Base-by-base conservation (phyloP, 1,140 invertebrate genomes). In the Ylistrum balloti region DNA sequence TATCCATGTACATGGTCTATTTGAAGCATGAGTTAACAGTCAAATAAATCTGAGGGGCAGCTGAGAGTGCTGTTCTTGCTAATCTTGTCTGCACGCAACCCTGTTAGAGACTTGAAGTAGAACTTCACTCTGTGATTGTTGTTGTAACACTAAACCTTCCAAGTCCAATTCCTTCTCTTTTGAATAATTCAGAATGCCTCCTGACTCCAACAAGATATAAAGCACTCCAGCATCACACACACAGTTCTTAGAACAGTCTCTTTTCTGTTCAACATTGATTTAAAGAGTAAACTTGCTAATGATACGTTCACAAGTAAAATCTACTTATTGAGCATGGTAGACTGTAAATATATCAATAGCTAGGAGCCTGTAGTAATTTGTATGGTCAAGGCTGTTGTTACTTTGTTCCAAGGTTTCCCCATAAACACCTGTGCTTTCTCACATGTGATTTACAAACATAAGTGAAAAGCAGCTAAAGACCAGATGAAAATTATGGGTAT, bases 191-290 rank as follows among this genome's bases (percentile, higher is more conserved):
- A 74, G 56, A n/a, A 74, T 74, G 56, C 22, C 22, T 74, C 56
- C 28, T 74, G 56, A 74, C 56, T 74, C 56, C 56, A 74, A 74
- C 56, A 74, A 74, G 56, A 74, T 74, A 74, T 74, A 74, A n/a
- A 74, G 56, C 56, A 74, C 56, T 74, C 22, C 56, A 74, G 56
- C 9, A 28, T 74, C 17, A 74, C 56, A 74, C 56, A 74, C 22
- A 74, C 5, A 74, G 22, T 17, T 28, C 56, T 28, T 28, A 74
- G 56, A 74, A 3, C 56, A 74, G 20, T 74, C 22, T n/a, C 56
- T 74, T 74, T 74, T 9, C 56, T 74, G 56, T n/a, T 74, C 28
- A 22, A 74, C 56, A 74, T 74, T 74, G 56, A 74, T 28, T 74
- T 74, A 74, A 28, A n/a, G n/a, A 74, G 56, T 74, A 74, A 74